Evolutionary conservation across 2,888 invertebrate species (phyloP), one percentile per base, ranked within the genome.

Genomic region (Eutolmus rufibarbis): DNA sequence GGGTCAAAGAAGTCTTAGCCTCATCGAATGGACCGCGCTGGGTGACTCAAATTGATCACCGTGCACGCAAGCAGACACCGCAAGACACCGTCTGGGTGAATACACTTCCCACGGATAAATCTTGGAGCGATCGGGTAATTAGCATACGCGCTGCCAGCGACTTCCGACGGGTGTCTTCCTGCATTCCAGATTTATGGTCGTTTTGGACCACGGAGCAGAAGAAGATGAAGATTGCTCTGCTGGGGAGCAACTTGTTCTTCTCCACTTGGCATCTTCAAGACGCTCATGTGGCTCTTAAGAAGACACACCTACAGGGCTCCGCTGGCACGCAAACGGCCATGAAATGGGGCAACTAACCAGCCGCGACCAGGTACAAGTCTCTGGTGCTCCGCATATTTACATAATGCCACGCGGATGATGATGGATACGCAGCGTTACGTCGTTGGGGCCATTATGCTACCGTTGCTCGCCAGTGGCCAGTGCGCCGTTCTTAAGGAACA

Each of bases 141-240:
- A 84, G 28, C 84, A 84, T 79, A 79, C 43, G 79, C 51, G 51
- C 51, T 46, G 79, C 79, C 79, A 79, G 57, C 84, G 84, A 84
- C 84, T 84, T 84, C 84, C 84, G 84, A 84, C 74, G 84, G 81
- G 19, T 84, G 84, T 84, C 84, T 84, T 84, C 84, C 84, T 84
- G 84, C 66, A 84, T 84, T 51, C 81, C 51, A 37, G 84, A 84
- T 84, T 84, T 66, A 84, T 66, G 66, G 40, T 84, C 56, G 37
- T 16, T 78, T 81, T 34, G 56, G 81, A 31, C n/a, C 28, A 2
- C 77, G 9, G 40, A 81, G 46, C 81, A 56, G 5, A 43, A 81
- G 34, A 51, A 0, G 66, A 66, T 12, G 23, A 23, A 66, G 28
- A 66, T 28, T 56, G 43, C 51, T 51, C 19, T 66, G 66, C 66